Percentiles rank a stretch among this genome's conserved stretches.
Evolutionary conservation across 92 coral and sea anemone species (phyloP).

Genomic region (Heliopora coerulea): DNA sequence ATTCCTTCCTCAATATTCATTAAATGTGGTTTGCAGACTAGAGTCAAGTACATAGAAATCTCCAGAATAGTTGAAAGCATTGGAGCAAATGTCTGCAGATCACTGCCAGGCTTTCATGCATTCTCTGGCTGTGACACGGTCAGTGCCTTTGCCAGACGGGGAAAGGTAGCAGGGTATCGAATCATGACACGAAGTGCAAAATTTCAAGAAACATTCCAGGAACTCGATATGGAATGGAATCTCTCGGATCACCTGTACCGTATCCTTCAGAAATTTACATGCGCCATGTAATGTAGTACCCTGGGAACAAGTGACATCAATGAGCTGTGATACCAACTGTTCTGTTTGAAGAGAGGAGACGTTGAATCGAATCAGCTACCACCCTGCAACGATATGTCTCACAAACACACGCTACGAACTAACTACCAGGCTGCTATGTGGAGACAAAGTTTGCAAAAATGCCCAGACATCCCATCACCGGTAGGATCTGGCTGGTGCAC

Average conservation of each 20-base stretch:
- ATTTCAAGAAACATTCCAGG: no score
- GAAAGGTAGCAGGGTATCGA: no score
- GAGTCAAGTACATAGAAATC: neutral
- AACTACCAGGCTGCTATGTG: conserved; percentile 34
- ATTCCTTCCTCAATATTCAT: conserved; percentile 10
- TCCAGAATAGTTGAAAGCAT: neutral
- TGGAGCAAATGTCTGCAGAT: conserved; percentile 5
- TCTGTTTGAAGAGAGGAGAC: no score
- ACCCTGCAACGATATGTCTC: conserved; percentile 25
- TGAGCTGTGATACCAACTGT: no score
- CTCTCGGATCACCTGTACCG: no score
- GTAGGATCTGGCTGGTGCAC: conserved; percentile 47
- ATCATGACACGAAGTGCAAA: no score
- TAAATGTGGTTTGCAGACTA: conserved; percentile 7
- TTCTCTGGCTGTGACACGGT: conserved; percentile 17
- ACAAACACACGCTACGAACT: conserved; percentile 34
- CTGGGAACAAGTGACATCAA: no score
- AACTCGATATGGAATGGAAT: no score
- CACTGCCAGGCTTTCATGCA: conserved; percentile 1
- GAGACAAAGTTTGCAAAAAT: conserved; percentile 23
- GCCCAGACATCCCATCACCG: conserved; percentile 1
- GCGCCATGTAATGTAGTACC: no score
- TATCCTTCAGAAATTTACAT: no score
- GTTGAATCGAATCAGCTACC: no score
- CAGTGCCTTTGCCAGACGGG: conserved; percentile 12